Evolutionary conservation across 2,888 invertebrate species (phyloP).

Genomic region (Catocala sponsa): DNA sequence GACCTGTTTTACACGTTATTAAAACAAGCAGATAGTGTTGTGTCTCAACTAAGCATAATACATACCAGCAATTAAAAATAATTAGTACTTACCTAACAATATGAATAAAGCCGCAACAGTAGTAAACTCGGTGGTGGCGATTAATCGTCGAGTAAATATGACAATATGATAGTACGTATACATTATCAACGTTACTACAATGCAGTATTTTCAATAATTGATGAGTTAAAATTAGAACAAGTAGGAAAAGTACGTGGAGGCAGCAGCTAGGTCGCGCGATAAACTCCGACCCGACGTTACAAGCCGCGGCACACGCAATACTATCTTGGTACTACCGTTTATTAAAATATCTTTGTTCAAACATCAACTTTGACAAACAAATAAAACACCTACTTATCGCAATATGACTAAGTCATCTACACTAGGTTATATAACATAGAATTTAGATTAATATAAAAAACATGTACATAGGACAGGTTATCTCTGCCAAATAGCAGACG

Average conservation of each 20-base stretch:
- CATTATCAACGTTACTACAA: conserved; percentile 44
- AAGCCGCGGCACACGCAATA: conserved; percentile 40
- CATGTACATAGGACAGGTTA: neutral
- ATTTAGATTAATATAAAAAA: neutral
- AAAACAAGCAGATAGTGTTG: conserved; percentile 3
- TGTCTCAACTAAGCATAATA: conserved; percentile 25
- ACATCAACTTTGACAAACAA: conserved; percentile 55
- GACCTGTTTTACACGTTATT: conserved; percentile 12
- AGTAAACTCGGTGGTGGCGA: conserved; percentile 3
- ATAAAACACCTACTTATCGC: conserved; percentile 40
- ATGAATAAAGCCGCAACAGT: conserved; percentile 25
- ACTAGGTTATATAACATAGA: neutral
- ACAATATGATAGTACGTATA: conserved; percentile 39
- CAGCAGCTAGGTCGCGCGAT: conserved; percentile 62
- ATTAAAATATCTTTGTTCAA: conserved; percentile 44
- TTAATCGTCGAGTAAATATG: conserved; percentile 34
- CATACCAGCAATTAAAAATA: conserved; percentile 28
- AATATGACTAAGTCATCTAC: conserved; percentile 7
- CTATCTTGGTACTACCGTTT: conserved; percentile 40
- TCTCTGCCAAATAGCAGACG: no score
- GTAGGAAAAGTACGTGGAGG: conserved; percentile 77
- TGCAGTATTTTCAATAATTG: conserved; percentile 53
- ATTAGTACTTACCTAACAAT: conserved; percentile 19
- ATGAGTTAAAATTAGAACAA: conserved; percentile 75
- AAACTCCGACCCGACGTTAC: conserved; percentile 67